Evolutionary conservation across 2,113 vertebrate genomes (phyloP).

Genomic region (Numenius arquata): DNA sequence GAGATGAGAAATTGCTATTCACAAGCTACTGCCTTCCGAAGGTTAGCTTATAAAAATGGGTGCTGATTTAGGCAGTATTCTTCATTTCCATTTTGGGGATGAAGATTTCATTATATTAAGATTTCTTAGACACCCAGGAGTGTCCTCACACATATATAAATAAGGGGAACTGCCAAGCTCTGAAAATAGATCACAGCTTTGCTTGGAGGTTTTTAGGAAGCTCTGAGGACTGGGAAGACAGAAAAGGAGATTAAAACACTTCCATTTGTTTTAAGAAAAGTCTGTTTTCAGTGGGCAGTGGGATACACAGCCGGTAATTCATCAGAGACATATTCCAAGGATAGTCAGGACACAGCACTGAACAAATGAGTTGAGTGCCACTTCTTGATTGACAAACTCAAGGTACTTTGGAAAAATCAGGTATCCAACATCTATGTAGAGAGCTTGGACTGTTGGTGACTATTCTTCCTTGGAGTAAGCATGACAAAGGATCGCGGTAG

Average conservation of each 20-base stretch:
- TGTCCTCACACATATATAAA: background rate
- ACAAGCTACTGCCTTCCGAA: background rate
- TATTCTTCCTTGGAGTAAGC: background rate
- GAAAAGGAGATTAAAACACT: background rate
- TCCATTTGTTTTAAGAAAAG: background rate
- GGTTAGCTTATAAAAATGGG: background rate
- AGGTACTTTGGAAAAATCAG: background rate
- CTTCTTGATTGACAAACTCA: background rate
- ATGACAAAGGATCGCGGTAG: background rate
- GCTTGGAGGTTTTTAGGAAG: background rate
- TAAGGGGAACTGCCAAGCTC: background rate
- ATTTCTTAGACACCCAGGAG: background rate
- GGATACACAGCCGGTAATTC: background rate
- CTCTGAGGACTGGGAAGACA: background rate
- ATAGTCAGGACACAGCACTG: background rate
- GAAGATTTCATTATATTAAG: background rate
- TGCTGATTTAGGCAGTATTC: background rate
- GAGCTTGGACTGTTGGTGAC: background rate
- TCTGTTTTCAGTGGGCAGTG: background rate
- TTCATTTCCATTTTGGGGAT: background rate
- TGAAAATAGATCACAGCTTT: background rate
- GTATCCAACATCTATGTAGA: accelerated
- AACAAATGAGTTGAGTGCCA: background rate
- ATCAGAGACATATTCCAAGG: background rate
- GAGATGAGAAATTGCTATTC: slow-evolving; percentile 1